Conservation (phyloP, 2,797 vertebrate species). For the Australoheros facetus region DNA sequence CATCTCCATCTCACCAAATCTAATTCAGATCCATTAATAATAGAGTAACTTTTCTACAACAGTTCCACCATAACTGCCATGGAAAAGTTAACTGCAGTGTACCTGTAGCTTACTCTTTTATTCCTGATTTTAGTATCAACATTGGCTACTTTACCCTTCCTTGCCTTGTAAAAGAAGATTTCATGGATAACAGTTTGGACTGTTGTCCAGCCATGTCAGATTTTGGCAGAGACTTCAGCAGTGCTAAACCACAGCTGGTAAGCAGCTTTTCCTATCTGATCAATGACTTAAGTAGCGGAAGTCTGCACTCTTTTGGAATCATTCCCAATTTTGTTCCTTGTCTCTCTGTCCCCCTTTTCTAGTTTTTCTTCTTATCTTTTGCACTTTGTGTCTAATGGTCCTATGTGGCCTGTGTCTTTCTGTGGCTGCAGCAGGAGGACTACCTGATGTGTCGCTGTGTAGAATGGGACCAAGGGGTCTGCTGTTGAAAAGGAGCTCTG, state of each 20-base stretch:
- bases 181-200: slow-evolving; percentile 35
- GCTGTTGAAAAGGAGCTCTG: slow-evolving; percentile 83
- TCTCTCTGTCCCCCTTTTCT: slow-evolving; percentile 5
- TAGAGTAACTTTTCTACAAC: slow-evolving; percentile 24
- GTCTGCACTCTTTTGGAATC: not conserved
- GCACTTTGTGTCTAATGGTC: slow-evolving; percentile 32
- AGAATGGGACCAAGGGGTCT: slow-evolving; percentile 76
- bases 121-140: slow-evolving; percentile 8
- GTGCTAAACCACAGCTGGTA: slow-evolving; percentile 28
- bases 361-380: slow-evolving; percentile 32
- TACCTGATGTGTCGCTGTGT: slow-evolving; percentile 79
- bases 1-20: slow-evolving; percentile 18
- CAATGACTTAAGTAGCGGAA: slow-evolving; percentile 42
- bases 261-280: slow-evolving; percentile 56
- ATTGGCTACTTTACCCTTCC: slow-evolving; percentile 26
- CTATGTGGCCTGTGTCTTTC: slow-evolving; percentile 58
- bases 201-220: slow-evolving; percentile 20
- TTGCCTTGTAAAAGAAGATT: slow-evolving; percentile 33
- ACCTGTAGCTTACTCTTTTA: slow-evolving; percentile 35
- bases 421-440: slow-evolving; percentile 83
- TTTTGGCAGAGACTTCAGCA: slow-evolving; percentile 36
- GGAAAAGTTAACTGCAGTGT: slow-evolving; percentile 36
- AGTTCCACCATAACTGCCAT: slow-evolving; percentile 7
- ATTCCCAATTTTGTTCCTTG: slow-evolving; percentile 12
- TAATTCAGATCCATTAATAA: slow-evolving; percentile 32